phyloP scores from a whole-genome alignment of 2,797 vertebrate genomes.

The Hylomyscus alleni region DNA sequence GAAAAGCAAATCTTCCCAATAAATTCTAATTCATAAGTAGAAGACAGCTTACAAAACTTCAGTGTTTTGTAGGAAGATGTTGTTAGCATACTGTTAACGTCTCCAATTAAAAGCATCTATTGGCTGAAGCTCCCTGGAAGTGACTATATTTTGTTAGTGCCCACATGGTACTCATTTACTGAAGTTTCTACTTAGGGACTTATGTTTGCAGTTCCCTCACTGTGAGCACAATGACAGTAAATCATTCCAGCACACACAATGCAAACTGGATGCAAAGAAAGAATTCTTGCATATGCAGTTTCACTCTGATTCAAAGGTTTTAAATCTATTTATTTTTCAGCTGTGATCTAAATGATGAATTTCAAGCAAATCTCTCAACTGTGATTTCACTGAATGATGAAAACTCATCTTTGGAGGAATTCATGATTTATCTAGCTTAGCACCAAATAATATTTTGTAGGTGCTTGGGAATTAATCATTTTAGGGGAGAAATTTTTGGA shows the following conservation, averaged over 20 bases:
- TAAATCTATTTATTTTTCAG: constrained; percentile 79
- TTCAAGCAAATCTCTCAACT: constrained; percentile 77
- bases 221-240: constrained; percentile 73
- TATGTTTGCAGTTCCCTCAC: constrained; percentile 69
- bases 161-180: constrained; percentile 64
- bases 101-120: constrained; percentile 63
- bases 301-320: constrained; percentile 72
- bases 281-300: constrained; percentile 70
- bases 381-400: constrained; percentile 70
- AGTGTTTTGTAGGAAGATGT: constrained; percentile 56
- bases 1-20: constrained; percentile 65
- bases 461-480: constrained; percentile 83
- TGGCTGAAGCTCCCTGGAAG: not conserved
- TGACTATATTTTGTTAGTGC: constrained; percentile 64
- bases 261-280: constrained; percentile 78
- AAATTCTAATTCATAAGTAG: constrained; percentile 74
- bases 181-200: constrained; percentile 44
- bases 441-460: constrained; percentile 79
- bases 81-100: constrained; percentile 66
- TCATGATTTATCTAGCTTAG: constrained; percentile 78
- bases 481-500: constrained; percentile 73
- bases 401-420: constrained; percentile 78
- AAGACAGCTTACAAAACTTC: constrained; percentile 48
- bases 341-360: constrained; percentile 81
- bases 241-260: constrained; percentile 69